phyloP scores from a whole-genome alignment of 2,888 invertebrate species.

The Palloptera scutellata region DNA sequence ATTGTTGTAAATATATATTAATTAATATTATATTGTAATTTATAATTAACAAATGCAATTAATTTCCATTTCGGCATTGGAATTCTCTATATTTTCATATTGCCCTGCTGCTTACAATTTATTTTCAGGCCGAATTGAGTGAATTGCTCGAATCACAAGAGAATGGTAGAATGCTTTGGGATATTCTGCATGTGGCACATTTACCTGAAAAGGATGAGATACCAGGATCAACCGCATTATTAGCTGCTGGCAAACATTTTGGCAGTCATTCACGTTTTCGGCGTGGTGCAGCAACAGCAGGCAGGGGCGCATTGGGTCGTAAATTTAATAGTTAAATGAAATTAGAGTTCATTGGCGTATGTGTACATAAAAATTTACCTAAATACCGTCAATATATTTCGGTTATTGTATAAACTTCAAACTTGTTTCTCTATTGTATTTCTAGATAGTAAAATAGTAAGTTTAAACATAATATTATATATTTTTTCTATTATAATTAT shows the following conservation, averaged over 20 bases:
- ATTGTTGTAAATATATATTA: neutral
- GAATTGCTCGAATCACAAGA: slow-evolving; percentile 76
- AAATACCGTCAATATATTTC: too few relatives aligned
- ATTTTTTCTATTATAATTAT: too few relatives aligned
- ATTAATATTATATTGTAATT: neutral
- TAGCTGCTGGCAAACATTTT: slow-evolving; percentile 52
- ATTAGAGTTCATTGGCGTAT: neutral
- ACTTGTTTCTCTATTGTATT: too few relatives aligned
- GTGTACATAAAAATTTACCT: too few relatives aligned
- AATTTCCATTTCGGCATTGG: too few relatives aligned
- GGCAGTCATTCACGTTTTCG: slow-evolving; percentile 54
- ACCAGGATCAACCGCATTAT: slow-evolving; percentile 49
- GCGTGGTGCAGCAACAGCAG: slow-evolving; percentile 47
- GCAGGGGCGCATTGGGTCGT: neutral
- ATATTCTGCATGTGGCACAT: slow-evolving; percentile 74
- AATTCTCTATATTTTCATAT: too few relatives aligned
- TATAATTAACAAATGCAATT: too few relatives aligned
- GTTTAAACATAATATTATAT: too few relatives aligned
- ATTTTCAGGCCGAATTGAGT: slow-evolving; percentile 72
- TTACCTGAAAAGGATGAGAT: slow-evolving; percentile 67
- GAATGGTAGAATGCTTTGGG: slow-evolving; percentile 75
- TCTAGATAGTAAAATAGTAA: too few relatives aligned
- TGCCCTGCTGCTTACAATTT: too few relatives aligned
- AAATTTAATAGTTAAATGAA: slow-evolving; percentile 11
- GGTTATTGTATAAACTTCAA: too few relatives aligned